phyloP scores from a whole-genome alignment of 2,888 invertebrate genomes.

The Eristalinus aeneus region DNA sequence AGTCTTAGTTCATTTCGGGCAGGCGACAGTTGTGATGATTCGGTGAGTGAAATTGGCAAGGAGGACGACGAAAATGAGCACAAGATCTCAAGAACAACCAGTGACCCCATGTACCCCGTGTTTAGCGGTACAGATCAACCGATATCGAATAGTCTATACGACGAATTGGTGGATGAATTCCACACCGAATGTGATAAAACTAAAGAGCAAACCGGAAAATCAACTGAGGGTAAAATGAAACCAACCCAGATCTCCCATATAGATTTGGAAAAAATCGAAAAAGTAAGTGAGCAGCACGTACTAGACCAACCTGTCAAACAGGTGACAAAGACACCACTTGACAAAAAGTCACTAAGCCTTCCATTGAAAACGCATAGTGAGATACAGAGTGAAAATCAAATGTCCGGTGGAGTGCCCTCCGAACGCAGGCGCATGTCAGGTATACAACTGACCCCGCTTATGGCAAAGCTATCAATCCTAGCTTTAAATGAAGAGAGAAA shows the following conservation, averaged over 20 bases:
- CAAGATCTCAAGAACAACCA: conserved; percentile 85
- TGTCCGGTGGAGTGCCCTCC: conserved; percentile 18
- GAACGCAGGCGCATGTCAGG: conserved; percentile 83
- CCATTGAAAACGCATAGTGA: conserved; percentile 86
- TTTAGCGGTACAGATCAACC: conserved; percentile 88
- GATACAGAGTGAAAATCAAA: conserved; percentile 37
- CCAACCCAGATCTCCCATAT: conserved; percentile 55
- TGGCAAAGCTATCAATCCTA: conserved; percentile 90
- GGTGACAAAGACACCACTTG: conserved; percentile 74
- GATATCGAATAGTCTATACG: conserved; percentile 87
- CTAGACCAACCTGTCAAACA: neutral
- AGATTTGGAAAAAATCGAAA: neutral
- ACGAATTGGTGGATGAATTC: conserved; percentile 81
- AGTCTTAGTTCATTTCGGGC: conserved; percentile 81
- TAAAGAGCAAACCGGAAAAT: conserved; percentile 75
- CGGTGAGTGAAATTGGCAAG: conserved; percentile 49
- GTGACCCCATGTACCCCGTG: conserved; percentile 90
- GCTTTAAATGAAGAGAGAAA: conserved; percentile 86
- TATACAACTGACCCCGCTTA: conserved; percentile 89
- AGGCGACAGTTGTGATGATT: conserved; percentile 65
- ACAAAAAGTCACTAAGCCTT: conserved; percentile 83
- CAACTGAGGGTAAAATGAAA: conserved; percentile 77
- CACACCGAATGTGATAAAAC: conserved; percentile 81
- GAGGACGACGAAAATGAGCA: conserved; percentile 73
- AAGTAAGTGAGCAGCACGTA: neutral